A percentile compares a stretch with the other conserved stretches of the same genome.
These are phyloP conservation scores for Chaetodon trifasciatus DNA, from an alignment of 2,797 vertebrate species.

Conservation along the genomic window DNA sequence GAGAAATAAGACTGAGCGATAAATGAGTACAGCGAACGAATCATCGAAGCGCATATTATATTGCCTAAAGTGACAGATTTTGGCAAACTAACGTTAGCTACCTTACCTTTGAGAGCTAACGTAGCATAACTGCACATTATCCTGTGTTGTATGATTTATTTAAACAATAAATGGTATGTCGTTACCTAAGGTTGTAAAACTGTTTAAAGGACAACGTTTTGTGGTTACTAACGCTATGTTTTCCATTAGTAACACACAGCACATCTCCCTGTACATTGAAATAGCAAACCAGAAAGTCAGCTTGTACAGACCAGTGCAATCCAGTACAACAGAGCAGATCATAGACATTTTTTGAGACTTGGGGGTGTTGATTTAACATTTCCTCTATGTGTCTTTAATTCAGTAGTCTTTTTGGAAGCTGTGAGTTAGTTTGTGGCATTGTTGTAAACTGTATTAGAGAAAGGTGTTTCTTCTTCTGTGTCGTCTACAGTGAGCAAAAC, in stretches of 20 bases:
- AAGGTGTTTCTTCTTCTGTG: neutral
- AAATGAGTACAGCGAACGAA: rapidly evolving
- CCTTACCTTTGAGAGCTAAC: neutral
- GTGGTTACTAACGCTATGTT: neutral
- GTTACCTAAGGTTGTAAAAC: neutral
- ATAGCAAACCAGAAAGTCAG: neutral
- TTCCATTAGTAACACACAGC: neutral
- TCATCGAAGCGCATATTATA: no score
- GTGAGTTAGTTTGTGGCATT: neutral
- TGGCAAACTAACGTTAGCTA: slow-evolving; percentile 25
- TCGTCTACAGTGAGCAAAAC: neutral
- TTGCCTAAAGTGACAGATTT: neutral
- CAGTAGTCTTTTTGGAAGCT: neutral
- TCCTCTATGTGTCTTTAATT: neutral
- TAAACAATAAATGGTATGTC: neutral
- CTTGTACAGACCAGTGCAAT: neutral
- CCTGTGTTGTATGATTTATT: neutral
- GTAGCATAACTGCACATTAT: slow-evolving; percentile 15
- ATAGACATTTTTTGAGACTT: neutral
- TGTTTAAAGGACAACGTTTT: neutral
- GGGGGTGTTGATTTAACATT: neutral
- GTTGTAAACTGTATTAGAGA: neutral
- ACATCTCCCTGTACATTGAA: neutral
- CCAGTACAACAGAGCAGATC: neutral
- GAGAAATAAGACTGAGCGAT: rapidly evolving